Evolutionary conservation across 2,888 invertebrate species (phyloP).

Genomic region (Apantesis nais): DNA sequence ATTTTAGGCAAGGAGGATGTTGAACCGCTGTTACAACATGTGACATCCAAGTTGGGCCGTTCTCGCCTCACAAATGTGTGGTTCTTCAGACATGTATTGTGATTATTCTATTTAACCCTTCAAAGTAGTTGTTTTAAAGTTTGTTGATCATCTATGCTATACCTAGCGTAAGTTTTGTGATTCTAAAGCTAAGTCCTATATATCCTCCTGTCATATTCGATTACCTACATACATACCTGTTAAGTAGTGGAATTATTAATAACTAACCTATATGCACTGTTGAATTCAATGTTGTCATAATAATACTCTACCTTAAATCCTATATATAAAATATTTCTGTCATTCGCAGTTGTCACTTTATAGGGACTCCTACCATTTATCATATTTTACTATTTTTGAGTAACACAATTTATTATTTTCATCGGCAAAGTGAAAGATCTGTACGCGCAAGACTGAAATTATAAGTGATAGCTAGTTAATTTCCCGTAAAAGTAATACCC

Average conservation of each 20-base stretch:
- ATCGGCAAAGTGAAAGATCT: slow-evolving; percentile 48
- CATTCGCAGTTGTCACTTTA: slow-evolving; percentile 27
- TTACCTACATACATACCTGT: slow-evolving; percentile 62
- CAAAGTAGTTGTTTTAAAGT: slow-evolving; percentile 68
- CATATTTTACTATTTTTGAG: slow-evolving; percentile 36
- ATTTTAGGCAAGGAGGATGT: slow-evolving; percentile 43
- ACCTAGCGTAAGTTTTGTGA: slow-evolving; percentile 71
- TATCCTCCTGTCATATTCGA: slow-evolving; percentile 66
- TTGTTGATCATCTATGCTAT: slow-evolving; percentile 66
- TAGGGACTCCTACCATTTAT: slow-evolving; percentile 26
- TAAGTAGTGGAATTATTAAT: slow-evolving; percentile 53
- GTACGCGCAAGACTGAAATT: slow-evolving; percentile 53
- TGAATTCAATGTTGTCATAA: slow-evolving; percentile 58
- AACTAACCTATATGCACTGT: slow-evolving; percentile 56
- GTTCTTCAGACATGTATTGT: slow-evolving; percentile 48
- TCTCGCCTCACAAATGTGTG: slow-evolving; percentile 45
- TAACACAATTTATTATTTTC: slow-evolving; percentile 36
- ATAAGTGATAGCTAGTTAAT: slow-evolving; percentile 47
- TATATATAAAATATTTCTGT: slow-evolving; percentile 33
- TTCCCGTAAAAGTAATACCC: slow-evolving; percentile 33
- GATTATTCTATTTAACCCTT: slow-evolving; percentile 66
- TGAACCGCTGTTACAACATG: slow-evolving; percentile 36
- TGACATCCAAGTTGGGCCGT: slow-evolving; percentile 28
- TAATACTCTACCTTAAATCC: slow-evolving; percentile 48
- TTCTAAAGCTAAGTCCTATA: slow-evolving; percentile 75